Base-by-base conservation (phyloP, 64 coral and sea anemone genomes). In the Stichodactyla mertensii region DNA sequence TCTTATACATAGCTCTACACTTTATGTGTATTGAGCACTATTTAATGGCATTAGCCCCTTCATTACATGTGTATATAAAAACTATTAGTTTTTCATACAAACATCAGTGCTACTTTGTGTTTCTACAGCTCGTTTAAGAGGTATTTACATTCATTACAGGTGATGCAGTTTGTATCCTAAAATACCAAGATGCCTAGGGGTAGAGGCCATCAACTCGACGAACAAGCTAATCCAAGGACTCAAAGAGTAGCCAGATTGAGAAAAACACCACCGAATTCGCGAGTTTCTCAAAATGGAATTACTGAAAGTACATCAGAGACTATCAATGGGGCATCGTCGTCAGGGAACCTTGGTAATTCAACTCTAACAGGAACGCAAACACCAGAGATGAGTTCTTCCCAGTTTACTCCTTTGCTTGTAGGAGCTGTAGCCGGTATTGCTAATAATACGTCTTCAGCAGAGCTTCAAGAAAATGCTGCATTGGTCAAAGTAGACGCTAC, bases 171-270 rank as follows among this genome's bases (percentile, higher is more conserved):
- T 11, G 14, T 15, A 58, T 11, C 9, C 56, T 58, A 69, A 69
- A 69, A 74, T n/a, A 66, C 69, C 7, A 74, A 74, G 69, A 74
- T 74, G 69, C 69, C 69, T 31, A 74, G 69, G 14, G 69, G 24
- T 0, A 74, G 24, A 11, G 12, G 69, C 12, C 2, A 6, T 10
- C n/a, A 31, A 26, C 0, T 11, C 14, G 56, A 31, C 23, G 22
- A 74, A 13, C 5, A 69, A 69, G n/a, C 2, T 69, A 6, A 74
- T 74, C 26, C n/a, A 12, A 74, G 24, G 69, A 31, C 7, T 74
- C 69, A 10, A 26, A 74, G 69, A 31, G 8, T 23, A 10, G 69
- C 7, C 2, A 74, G 26, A 23, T 23, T 26, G n/a, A 31, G 24
- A 23, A 74, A 5, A 27, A 74, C 69, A 31, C 69, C 69, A 3